Base-by-base conservation (phyloP, 2,113 vertebrate genomes). In the Apodemus sylvaticus region DNA sequence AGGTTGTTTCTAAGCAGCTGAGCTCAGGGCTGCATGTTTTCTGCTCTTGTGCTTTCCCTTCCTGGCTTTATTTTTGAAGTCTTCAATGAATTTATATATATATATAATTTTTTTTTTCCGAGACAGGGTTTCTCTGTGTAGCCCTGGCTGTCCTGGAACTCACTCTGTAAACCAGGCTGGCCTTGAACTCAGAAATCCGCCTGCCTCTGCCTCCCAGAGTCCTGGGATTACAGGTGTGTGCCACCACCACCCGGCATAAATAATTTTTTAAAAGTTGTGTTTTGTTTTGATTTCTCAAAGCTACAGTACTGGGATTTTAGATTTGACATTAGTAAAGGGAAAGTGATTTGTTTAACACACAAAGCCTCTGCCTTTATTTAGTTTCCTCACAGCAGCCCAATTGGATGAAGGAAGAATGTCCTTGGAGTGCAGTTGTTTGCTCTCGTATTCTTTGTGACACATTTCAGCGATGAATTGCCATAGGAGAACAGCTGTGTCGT, bases 221-320 rank as follows among this genome's bases (percentile, higher is more conserved):
- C n/a, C n/a, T n/a, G n/a, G n/a, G n/a, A n/a, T n/a, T n/a, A n/a
- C n/a, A n/a, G n/a, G n/a, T n/a, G n/a, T n/a, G n/a, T n/a, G n/a
- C n/a, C n/a, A n/a, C n/a, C n/a, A n/a, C n/a, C n/a, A n/a, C n/a
- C n/a, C n/a, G n/a, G n/a, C n/a, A n/a, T n/a, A n/a, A n/a, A 22
- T 66, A 36, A 34, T 64, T 51, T 36, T 12, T 36, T 13, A 39
- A 86, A 66, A 51, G 45, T 68, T 55, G 51, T 12, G 14, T 19
- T 13, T 78, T 36, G 42, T 93, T 95, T 96, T 94, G 82, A 73
- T 90, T 87, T 94, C 48, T 78, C 19, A 22, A 58, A 86, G 78
- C 70, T 78, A 58, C 5, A 94, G 42, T 76, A 83, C 55, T 89
- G 77, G 82, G 82, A 66, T 97, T 97, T 97, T 60, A 85, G 89